These are phyloP conservation scores for Netelia inedita DNA, from an alignment of 2,888 invertebrate genomes.

Conservation along the genomic window DNA sequence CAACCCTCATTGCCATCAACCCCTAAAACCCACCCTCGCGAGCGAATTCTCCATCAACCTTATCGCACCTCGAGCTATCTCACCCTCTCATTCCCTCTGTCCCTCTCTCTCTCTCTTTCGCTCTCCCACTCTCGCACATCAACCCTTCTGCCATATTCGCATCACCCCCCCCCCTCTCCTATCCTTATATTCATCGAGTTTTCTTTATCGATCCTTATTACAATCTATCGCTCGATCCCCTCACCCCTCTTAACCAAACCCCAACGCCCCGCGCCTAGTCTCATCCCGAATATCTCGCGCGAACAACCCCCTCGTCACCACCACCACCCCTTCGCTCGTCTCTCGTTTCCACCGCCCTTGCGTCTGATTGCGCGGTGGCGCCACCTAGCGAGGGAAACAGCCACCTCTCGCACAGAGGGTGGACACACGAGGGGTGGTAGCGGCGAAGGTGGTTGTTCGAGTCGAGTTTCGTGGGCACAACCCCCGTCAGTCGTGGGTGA, in stretches of 20 bases:
- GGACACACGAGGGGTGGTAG: slow-evolving; percentile 39
- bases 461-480: slow-evolving; percentile 64
- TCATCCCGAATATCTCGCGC: slow-evolving; percentile 43
- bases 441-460: slow-evolving; percentile 50
- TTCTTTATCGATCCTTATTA: slow-evolving; percentile 51
- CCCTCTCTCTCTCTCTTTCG: slow-evolving; percentile 22
- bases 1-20: neutral
- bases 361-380: slow-evolving; percentile 72
- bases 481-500: slow-evolving; percentile 81
- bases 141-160: neutral
- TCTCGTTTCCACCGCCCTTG: slow-evolving; percentile 31
- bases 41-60: slow-evolving; percentile 26
- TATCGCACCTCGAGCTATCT: slow-evolving; percentile 4
- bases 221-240: slow-evolving; percentile 52
- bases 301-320: slow-evolving; percentile 35
- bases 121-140: neutral
- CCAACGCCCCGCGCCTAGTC: slow-evolving; percentile 24
- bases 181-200: slow-evolving; percentile 14
- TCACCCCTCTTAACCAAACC: slow-evolving; percentile 24
- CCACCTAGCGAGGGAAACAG: slow-evolving; percentile 74
- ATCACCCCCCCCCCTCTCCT: slow-evolving; percentile 6
- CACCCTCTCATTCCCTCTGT: slow-evolving; percentile 16
- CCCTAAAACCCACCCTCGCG: neutral
- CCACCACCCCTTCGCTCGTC: slow-evolving; percentile 23
- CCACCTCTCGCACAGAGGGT: slow-evolving; percentile 57